phyloP scores from a whole-genome alignment of 2,113 vertebrate species.

The Colinus virginianus region DNA sequence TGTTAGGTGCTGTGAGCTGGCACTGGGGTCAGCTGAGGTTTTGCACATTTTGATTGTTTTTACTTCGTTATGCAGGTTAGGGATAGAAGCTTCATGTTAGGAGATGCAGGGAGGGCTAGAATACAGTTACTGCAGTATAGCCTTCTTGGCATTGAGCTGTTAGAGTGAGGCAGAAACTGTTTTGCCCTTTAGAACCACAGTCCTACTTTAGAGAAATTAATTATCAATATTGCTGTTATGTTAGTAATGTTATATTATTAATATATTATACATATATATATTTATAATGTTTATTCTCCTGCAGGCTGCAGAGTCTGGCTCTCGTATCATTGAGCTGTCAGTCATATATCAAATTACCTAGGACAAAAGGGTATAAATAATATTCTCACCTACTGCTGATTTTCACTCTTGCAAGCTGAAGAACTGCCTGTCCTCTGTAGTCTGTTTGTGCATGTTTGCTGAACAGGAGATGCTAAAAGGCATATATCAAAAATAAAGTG shows the following conservation, averaged over 20 bases:
- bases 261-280: background rate
- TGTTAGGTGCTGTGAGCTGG: background rate
- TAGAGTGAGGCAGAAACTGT: background rate
- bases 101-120: background rate
- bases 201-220: background rate
- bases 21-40: background rate
- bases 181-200: background rate
- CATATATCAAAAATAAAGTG: background rate
- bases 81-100: background rate
- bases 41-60: background rate
- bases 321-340: background rate
- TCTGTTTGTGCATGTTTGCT: background rate
- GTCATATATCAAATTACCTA: background rate
- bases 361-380: background rate
- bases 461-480: background rate
- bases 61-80: background rate
- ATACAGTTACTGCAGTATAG: background rate
- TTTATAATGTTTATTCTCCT: background rate
- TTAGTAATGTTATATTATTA: background rate
- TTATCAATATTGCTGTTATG: background rate
- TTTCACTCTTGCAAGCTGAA: background rate
- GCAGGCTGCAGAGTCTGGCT: background rate
- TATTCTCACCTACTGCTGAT: background rate
- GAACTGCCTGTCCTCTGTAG: background rate
- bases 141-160: background rate